phyloP scores from a whole-genome alignment of 2,113 vertebrate species.

The Tyrannus savana region DNA sequence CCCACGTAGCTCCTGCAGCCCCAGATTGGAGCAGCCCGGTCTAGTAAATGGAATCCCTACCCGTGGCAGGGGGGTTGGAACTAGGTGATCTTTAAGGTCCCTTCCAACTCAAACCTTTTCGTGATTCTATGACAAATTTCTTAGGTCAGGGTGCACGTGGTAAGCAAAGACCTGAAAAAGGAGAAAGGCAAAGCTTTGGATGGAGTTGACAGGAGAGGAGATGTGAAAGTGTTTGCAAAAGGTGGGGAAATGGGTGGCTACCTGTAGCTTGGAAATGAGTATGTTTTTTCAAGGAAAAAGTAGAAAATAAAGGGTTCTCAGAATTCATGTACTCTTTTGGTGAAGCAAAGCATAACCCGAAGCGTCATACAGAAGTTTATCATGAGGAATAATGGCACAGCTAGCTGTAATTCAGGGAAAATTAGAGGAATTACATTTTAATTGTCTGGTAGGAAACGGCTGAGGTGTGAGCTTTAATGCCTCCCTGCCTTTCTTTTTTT shows the following conservation, averaged over 20 bases:
- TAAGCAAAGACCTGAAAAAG: too few species aligned
- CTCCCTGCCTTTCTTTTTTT: not conserved
- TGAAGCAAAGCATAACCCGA: not conserved
- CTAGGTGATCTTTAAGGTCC: not conserved
- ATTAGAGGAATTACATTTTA: not conserved
- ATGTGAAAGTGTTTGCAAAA: not conserved
- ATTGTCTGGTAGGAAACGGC: not conserved
- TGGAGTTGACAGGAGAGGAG: not conserved
- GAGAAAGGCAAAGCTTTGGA: not conserved
- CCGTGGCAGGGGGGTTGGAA: not conserved
- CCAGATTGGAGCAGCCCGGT: rapidly evolving
- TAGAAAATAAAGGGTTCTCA: not conserved
- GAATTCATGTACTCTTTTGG: rapidly evolving
- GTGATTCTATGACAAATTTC: rapidly evolving
- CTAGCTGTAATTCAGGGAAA: not conserved
- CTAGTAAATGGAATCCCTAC: not conserved
- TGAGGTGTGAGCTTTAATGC: not conserved
- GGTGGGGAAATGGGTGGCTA: not conserved
- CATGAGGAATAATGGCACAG: not conserved
- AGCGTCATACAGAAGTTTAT: not conserved
- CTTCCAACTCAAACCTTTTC: not conserved
- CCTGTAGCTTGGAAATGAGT: not conserved
- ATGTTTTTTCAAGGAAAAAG: not conserved
- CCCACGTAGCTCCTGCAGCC: not conserved
- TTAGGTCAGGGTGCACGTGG: rapidly evolving